Evolutionary conservation across 2,113 vertebrate genomes (phyloP).

Genomic region (Crotalus horridus): DNA sequence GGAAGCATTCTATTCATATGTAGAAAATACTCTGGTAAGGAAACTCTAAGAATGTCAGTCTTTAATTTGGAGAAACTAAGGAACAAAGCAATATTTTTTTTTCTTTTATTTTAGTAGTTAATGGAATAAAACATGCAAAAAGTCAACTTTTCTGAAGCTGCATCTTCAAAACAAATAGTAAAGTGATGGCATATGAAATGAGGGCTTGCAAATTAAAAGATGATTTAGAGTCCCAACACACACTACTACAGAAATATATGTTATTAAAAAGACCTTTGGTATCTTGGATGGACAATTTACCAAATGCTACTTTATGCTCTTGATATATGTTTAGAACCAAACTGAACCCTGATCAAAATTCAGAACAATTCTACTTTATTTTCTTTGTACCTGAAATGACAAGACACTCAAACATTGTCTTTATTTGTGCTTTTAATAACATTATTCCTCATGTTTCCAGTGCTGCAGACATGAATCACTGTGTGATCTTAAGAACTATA

Average conservation of each 20-base stretch:
- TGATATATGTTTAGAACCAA: background rate
- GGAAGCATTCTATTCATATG: background rate
- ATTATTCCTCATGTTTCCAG: background rate
- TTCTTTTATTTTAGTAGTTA: background rate
- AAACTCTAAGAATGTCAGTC: background rate
- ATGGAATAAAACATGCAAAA: background rate
- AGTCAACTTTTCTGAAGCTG: background rate
- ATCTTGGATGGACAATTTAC: background rate
- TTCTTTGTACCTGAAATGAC: background rate
- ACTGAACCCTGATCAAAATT: background rate
- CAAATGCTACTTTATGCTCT: background rate
- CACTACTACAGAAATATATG: background rate
- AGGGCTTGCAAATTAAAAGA: background rate
- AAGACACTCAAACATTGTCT: background rate
- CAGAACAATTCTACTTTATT: background rate
- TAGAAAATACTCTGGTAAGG: background rate
- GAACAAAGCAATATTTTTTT: background rate
- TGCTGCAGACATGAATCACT: background rate
- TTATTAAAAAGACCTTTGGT: background rate
- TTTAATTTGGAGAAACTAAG: background rate
- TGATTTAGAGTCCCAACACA: background rate
- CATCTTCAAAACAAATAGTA: background rate
- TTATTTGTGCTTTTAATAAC: conserved; percentile 7
- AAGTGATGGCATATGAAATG: background rate
- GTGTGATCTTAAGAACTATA: background rate